Evolutionary conservation across 2,888 invertebrate species (phyloP), one percentile per base, ranked within the genome.

Genomic region (Platypus cylindrus): DNA sequence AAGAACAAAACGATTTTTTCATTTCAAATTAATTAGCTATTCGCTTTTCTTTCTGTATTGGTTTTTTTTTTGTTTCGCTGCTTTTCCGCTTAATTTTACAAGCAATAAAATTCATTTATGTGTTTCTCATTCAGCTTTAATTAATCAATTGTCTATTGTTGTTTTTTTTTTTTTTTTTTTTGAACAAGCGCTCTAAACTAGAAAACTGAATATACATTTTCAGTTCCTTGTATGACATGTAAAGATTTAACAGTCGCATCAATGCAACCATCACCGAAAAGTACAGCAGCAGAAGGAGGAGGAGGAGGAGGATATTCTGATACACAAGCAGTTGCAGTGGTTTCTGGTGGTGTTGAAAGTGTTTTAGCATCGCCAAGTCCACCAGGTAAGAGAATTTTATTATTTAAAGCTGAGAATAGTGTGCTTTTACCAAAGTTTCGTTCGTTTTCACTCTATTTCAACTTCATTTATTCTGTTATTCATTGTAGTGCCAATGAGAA

Each of bases 291-390:
- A 51, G 52, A 14, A n/a, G n/a, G n/a, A n/a, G n/a, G n/a, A n/a
- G n/a, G n/a, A n/a, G n/a, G n/a, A n/a, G 40, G 23, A 12, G 36
- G 31, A 17, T 45, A 47, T 13, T 40, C 46, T 0, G 16, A 11
- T 18, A 56, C 59, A 4, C 58, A 59, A 9, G 61, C 59, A 37
- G 57, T 60, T 2, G 59, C 59, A 5, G 58, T 62, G 8, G 58
- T 61, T 30, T 55, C 58, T 2, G 59, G 57, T 15, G 61, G 60
- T 5, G 56, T 60, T 16, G 63, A 62, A 47, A 62, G 60, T 42
- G 52, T 59, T 9, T 41, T 62, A 17, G 64, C 63, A 30, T 72
- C 72, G 15, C 70, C 73, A 42, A 72, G 73, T 58, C 71, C 73
- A 47, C 73, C 73, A 51, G 71, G 73, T 74, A 60, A 59, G 46